phyloP scores from a whole-genome alignment of 2,113 vertebrate species.

The Syngnathoides biaculeatus region DNA sequence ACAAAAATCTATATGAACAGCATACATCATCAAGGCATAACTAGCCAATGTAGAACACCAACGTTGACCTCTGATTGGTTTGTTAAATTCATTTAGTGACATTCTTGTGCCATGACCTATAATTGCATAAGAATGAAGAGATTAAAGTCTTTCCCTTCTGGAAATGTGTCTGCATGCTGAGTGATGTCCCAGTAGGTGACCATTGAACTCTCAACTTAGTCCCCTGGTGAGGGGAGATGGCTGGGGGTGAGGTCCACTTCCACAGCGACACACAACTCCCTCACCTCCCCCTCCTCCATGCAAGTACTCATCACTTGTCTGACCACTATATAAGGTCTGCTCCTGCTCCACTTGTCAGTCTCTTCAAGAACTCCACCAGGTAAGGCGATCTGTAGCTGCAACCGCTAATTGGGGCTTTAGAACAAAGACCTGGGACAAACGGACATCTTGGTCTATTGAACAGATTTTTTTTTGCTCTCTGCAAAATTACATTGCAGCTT shows the following conservation, averaged over 20 bases:
- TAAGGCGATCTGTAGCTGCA: slow-evolving; percentile 47
- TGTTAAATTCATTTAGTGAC: neutral
- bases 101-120: neutral
- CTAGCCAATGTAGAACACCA: neutral
- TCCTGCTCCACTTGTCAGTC: slow-evolving; percentile 53
- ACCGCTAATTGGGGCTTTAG: slow-evolving; percentile 8
- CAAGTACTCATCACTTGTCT: slow-evolving; percentile 22
- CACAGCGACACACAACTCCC: slow-evolving; percentile 61
- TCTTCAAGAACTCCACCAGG: slow-evolving; percentile 67
- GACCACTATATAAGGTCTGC: slow-evolving; percentile 64
- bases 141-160: neutral
- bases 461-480: neutral
- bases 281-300: slow-evolving; percentile 35
- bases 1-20: neutral
- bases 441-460: neutral
- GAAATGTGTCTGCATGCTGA: slow-evolving; percentile 18
- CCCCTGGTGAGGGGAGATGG: slow-evolving; percentile 50
- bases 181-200: slow-evolving; percentile 58
- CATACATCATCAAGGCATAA: neutral
- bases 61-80: neutral
- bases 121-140: neutral
- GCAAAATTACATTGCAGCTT: neutral
- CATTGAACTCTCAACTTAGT: slow-evolving; percentile 64
- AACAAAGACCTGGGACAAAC: neutral
- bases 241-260: slow-evolving; percentile 74